Base-by-base conservation (phyloP, 2,113 vertebrate genomes). In the Girardinichthys multiradiatus region DNA sequence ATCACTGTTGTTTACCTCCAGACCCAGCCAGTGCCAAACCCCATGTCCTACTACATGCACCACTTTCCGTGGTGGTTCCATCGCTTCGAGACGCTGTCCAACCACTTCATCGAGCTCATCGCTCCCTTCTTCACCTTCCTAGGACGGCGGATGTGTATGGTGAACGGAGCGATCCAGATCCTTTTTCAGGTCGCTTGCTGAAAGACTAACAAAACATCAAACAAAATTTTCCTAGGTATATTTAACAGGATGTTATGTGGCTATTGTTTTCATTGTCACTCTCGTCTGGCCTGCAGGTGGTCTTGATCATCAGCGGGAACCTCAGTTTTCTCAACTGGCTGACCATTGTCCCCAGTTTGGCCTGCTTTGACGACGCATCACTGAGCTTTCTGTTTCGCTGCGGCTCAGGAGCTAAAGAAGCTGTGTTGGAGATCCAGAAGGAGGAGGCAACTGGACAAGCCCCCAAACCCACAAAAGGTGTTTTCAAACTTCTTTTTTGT, bases 281-380 rank as follows among this genome's bases (percentile, higher is more conserved):
- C 75, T 27, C 61, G 29, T 17, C 63, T 35, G 48, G 73, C 57
- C 63, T 8, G 0, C 17, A 99, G 98, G 94, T 94, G 24, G 85
- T 93, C 28, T 94, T 99, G 66, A 96, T 98, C 51, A 0, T 96
- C 2, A 99, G 97, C 0, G 97, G 97, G 31, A 99, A 98, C 92
- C 94, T 99, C 84, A 99, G 97, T 81, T 99, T 99, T 89, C 94
- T 99, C 3, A 99, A 99, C 94, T 99, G 98, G 97, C 92, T 99
- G 39, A 98, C 97, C 87, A 95, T 98, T 0, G 94, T 99, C 84
- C 97, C 98, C 78, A 96, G 96, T 88, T 68, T 98, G 0, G 94
- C 97, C 60, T 98, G 97, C 90, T 99, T 99, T 0, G 98, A 99
- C 0, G 97, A 99, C 0, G 69, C 86, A 1, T 86, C 94, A 10